A percentile compares a stretch with the other conserved stretches of the same genome.
These are phyloP conservation scores for Ooceraea biroi DNA, from an alignment of 1,140 invertebrate species.

Conservation along the genomic window DNA sequence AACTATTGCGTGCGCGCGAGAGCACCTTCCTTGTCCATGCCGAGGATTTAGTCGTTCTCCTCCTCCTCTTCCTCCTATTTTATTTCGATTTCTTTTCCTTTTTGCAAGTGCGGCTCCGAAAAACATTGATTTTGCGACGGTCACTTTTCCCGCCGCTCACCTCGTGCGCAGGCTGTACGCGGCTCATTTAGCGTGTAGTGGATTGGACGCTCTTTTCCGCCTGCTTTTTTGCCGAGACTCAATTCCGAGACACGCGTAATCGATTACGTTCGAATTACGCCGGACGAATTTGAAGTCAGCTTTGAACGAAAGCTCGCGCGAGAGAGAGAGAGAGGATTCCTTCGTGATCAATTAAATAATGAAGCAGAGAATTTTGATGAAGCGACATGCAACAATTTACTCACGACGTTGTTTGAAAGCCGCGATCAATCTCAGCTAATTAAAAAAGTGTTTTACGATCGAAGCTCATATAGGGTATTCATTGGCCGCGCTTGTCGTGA, in stretches of 20 bases:
- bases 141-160: not conserved
- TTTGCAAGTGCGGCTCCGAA: not conserved
- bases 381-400: too few species aligned
- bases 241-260: not conserved
- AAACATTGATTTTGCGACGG: constrained; percentile 43
- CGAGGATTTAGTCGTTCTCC: constrained; percentile 40
- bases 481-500: not conserved
- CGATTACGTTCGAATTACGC: not conserved
- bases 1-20: constrained; percentile 76
- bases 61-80: not conserved
- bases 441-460: not conserved
- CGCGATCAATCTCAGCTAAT: not conserved
- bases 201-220: not conserved
- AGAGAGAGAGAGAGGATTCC: not conserved
- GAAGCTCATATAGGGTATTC: not conserved
- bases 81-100: constrained; percentile 8
- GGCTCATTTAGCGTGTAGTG: not conserved
- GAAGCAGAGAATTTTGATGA: not conserved
- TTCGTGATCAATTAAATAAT: not conserved
- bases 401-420: too few species aligned
- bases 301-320: not conserved
- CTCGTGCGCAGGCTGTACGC: not conserved
- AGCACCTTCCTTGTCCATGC: constrained; percentile 2
- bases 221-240: not conserved
- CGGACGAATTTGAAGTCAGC: not conserved